Conservation (phyloP, 1,140 invertebrate genomes). For the Popillia japonica region DNA sequence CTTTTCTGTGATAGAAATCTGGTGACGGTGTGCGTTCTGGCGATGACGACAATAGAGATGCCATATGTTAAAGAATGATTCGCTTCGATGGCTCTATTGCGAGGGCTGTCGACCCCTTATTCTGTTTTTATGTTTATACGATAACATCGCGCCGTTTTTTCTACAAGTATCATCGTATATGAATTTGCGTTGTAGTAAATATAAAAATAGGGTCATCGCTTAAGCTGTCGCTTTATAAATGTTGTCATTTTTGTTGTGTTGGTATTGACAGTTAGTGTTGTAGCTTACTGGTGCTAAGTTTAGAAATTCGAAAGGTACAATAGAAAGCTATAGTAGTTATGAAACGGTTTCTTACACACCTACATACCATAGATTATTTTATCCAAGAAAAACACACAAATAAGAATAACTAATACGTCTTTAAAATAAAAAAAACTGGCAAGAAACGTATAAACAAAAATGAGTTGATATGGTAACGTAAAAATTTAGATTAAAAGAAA, state of each 20-base stretch:
- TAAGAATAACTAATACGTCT: too few species aligned
- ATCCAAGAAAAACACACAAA: too few species aligned
- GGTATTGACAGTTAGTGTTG: neutral
- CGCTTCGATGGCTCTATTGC: neutral
- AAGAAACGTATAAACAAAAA: too few species aligned
- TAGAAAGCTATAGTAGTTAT: too few species aligned
- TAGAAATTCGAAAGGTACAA: too few species aligned
- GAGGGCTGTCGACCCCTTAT: conserved; percentile 17
- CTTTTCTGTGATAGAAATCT: conserved; percentile 35
- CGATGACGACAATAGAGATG: conserved; percentile 24
- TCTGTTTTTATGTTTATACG: conserved; percentile 22
- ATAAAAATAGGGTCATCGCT: neutral
- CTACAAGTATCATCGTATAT: neutral
- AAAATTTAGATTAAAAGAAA: too few species aligned
- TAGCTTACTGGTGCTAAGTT: too few species aligned
- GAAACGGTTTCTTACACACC: too few species aligned
- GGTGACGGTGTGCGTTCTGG: conserved; percentile 6
- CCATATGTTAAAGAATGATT: conserved; percentile 30
- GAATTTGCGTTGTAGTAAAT: conserved; percentile 2
- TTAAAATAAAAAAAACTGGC: too few species aligned
- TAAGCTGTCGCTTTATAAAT: neutral
- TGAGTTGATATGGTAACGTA: too few species aligned
- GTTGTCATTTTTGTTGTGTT: neutral
- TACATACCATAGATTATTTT: too few species aligned
- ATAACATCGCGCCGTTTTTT: conserved; percentile 28